Evolutionary conservation across 2,888 invertebrate species (phyloP), one percentile per base, ranked within the genome.

Genomic region (Dynastes grantii): DNA sequence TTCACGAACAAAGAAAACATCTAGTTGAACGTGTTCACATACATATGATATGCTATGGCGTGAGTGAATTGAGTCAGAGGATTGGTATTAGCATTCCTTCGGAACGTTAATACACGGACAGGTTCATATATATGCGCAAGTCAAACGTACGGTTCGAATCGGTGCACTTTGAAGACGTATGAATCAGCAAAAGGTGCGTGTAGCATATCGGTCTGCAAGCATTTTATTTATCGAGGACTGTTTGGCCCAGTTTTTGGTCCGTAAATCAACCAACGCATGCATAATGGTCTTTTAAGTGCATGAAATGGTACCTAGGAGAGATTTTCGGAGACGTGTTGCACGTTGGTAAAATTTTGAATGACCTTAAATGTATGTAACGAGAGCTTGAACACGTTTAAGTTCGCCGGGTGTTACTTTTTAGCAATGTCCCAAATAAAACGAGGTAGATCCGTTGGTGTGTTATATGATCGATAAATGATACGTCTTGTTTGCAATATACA

Each of bases 281-380:
- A 9, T 37, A 63, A 63, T 63, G 27, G 32, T 63, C 32, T 63
- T 11, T 58, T 58, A 1, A 11, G 29, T 27, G 32, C 13, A 32
- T 27, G 32, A 16, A 63, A 29, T 29, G 32, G 29, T 58, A 58
- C 55, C 55, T 58, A 22, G 55, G 55, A 9, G 13, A 58, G 13
- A 16, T 16, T 16, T 58, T 16, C 55, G 55, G 5, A 58, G 22
- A 58, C 55, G 55, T 8, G 22, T 22, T 22, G 0, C 55, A 27
- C 55, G 22, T 58, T 27, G 22, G 22, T 45, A 58, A 58, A 0
- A 16, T 55, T 71, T 5, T 55, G 58, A 71, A 71, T 55, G 71
- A 71, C 71, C 40, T 37, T 71, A 71, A 58, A 58, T 58, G 58
- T 71, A 71, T 71, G 71, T 37, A 71, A 55, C n/a, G 29, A 37